phyloP scores from a whole-genome alignment of 1,140 invertebrate genomes.

The Diorhabda carinulata region DNA sequence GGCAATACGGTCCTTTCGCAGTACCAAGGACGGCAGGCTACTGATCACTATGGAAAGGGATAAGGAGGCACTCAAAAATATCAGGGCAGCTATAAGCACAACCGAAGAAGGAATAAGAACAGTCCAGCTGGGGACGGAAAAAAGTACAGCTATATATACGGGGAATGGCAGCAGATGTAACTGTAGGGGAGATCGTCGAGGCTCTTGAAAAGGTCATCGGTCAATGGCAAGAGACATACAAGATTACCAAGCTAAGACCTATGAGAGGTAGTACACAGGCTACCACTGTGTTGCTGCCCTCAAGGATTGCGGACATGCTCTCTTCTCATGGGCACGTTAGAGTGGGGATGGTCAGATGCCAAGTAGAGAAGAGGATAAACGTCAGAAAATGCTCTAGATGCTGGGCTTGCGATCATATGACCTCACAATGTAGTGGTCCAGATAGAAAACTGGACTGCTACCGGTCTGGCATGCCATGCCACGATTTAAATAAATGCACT shows the following conservation, averaged over 20 bases:
- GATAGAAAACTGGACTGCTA: no score
- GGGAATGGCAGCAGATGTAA: slow-evolving; percentile 14
- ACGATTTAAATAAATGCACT: no score
- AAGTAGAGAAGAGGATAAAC: no score
- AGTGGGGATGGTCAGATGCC: no score
- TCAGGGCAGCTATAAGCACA: slow-evolving; percentile 9
- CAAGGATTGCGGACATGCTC: no score
- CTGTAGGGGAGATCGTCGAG: slow-evolving; percentile 7
- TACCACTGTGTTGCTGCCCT: no score
- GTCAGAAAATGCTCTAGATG: no score
- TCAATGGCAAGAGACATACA: neutral
- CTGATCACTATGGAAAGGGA: slow-evolving; percentile 18
- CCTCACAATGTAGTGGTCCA: no score
- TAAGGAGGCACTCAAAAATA: slow-evolving; percentile 1
- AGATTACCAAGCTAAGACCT: neutral
- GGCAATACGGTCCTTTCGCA: slow-evolving; percentile 12
- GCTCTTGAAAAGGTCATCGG: neutral
- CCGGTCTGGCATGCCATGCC: no score
- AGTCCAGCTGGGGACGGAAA: neutral
- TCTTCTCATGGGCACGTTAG: no score
- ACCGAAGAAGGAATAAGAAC: neutral
- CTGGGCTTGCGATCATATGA: no score
- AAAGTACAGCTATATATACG: slow-evolving; percentile 15
- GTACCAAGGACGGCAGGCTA: slow-evolving; percentile 20
- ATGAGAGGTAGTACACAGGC: no score